Base-by-base conservation (phyloP, 1,140 invertebrate genomes). In the Bilobella aurantiaca region DNA sequence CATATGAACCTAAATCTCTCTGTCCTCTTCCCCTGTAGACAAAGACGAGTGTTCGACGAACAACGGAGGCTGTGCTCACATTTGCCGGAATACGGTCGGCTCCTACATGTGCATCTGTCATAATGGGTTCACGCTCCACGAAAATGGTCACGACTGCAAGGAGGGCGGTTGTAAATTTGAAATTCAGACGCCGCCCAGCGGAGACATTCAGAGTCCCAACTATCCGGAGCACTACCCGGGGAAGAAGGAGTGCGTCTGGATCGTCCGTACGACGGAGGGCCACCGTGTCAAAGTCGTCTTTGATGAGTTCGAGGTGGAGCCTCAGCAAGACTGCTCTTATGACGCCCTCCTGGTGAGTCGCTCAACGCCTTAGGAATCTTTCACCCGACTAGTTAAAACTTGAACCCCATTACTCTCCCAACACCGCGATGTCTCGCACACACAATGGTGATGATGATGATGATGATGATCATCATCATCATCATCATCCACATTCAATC, bases 51-150 rank as follows among this genome's bases (percentile, higher is more conserved):
- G 96, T 79, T 87, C 91, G 0, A 84, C 86, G 29, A 89, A 95
- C 74, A 98, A 98, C 76, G 95, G 94, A 1, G 94, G 93, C 0
- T 99, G 96, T 77, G 92, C 98, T 76, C 95, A 98, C 75, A 90
- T 96, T 68, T 99, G 96, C 75, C 85, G 87, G 67, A 98, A 99
- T 77, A 96, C 91, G 0, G 85, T 97, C 57, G 96, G 96, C 0
- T 94, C 93, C 0, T 98, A 95, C 77, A 82, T 89, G 64, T 99
- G 96, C 75, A 86, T 87, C 3, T 99, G 96, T 75, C 90, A 96
- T 75, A 96, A 95, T 76, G 96, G 96, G 0, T 98, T 93, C 77
- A 94, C 89, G 0, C 80, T 98, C 25, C 91, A 97, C 74, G 90
- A 93, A 72, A 97, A 98, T 76, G 86, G 87, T 25, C 91, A 91